Conservation (phyloP, 1,140 invertebrate genomes). For the Gonatopus flavifemur region DNA sequence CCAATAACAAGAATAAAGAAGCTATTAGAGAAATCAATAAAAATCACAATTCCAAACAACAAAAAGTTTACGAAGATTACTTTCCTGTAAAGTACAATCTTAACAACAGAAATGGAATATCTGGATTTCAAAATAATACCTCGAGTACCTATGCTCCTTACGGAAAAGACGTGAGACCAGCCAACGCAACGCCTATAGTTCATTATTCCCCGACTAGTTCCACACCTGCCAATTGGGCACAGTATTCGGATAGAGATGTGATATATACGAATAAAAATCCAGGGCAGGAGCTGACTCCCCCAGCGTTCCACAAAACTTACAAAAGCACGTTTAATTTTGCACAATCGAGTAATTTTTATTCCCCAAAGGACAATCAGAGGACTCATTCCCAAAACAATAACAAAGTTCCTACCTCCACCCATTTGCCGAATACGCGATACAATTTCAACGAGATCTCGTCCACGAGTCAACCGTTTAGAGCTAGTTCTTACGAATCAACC, state of each 20-base stretch:
- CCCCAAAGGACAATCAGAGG: too few relatives aligned
- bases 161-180: slow-evolving; percentile 46
- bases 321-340: too few relatives aligned
- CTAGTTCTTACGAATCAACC: slow-evolving; percentile 40
- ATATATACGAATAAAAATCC: slow-evolving; percentile 22
- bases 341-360: too few relatives aligned
- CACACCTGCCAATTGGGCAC: slow-evolving; percentile 35
- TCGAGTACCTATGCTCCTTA: slow-evolving; percentile 44
- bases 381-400: too few relatives aligned
- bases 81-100: slow-evolving; percentile 43
- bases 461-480: slow-evolving; percentile 38
- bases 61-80: slow-evolving; percentile 48
- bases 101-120: slow-evolving; percentile 51
- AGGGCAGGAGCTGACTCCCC: slow-evolving; percentile 36
- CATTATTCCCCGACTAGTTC: slow-evolving; percentile 53
- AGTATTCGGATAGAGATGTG: slow-evolving; percentile 10
- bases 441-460: slow-evolving; percentile 20
- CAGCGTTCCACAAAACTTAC: slow-evolving; percentile 17
- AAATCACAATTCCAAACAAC: too few relatives aligned
- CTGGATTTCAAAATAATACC: slow-evolving; percentile 60
- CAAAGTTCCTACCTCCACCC: too few relatives aligned
- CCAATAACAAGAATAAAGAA: slow-evolving; percentile 27
- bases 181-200: slow-evolving; percentile 44
- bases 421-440: too few relatives aligned
- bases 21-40: slow-evolving; percentile 20